Conservation (phyloP, 2,113 vertebrate genomes). For the Ursus arctos region DNA sequence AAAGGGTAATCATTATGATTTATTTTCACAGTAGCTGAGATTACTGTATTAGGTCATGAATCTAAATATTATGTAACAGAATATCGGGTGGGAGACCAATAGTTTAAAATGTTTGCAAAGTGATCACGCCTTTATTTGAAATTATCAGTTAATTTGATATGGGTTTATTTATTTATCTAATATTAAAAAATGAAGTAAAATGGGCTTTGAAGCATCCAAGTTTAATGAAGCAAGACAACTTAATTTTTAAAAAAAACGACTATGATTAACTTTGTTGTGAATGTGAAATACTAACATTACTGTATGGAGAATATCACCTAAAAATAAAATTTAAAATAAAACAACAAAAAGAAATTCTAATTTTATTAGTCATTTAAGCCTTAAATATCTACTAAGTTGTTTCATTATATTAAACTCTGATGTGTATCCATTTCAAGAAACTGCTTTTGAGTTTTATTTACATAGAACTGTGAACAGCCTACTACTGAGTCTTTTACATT, state of each 20-base stretch:
- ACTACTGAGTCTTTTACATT: background rate
- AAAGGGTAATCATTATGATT: background rate
- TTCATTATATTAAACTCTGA: background rate
- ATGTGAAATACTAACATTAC: background rate
- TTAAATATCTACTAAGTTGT: background rate
- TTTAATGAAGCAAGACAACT: background rate
- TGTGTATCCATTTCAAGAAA: background rate
- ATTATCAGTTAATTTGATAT: background rate
- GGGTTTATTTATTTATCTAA: background rate
- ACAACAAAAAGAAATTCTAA: background rate
- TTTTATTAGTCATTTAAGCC: background rate
- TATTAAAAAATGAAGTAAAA: background rate
- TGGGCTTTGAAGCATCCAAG: background rate
- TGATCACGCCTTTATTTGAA: background rate
- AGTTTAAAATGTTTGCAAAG: background rate
- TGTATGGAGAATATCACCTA: background rate
- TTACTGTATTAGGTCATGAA: background rate
- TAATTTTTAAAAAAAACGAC: background rate
- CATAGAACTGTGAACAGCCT: background rate
- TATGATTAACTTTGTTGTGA: background rate
- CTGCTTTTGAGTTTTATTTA: background rate
- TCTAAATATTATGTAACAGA: background rate
- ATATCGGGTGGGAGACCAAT: background rate
- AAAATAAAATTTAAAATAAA: constrained; percentile 5
- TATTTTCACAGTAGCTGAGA: background rate